phyloP scores from a whole-genome alignment of 1,140 invertebrate species.

The Alviniconcha marisindica region DNA sequence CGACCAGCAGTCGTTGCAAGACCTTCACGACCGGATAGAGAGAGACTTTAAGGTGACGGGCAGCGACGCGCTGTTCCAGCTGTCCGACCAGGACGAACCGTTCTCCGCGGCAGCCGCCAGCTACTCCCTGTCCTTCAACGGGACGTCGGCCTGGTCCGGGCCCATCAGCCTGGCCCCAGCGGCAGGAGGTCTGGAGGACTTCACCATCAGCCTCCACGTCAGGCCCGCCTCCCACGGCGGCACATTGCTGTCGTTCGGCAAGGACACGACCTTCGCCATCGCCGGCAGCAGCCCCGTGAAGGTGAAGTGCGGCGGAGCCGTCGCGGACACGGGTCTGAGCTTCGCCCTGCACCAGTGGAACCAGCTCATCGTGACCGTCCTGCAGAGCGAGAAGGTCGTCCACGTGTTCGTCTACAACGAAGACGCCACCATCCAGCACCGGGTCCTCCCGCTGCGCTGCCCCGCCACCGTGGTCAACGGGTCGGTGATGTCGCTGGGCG shows the following conservation, averaged over 20 bases:
- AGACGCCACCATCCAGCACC: slow-evolving; percentile 44
- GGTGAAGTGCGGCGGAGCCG: slow-evolving; percentile 48
- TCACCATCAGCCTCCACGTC: slow-evolving; percentile 52
- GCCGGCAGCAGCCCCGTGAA: slow-evolving; percentile 44
- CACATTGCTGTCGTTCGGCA: slow-evolving; percentile 53
- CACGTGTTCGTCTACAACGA: slow-evolving; percentile 52
- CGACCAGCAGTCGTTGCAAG: slow-evolving; percentile 22
- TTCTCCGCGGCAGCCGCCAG: slow-evolving; percentile 34
- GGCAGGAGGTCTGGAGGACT: slow-evolving; percentile 11
- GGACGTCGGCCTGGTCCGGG: slow-evolving; percentile 45
- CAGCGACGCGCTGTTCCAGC: background rate
- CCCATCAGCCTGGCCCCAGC: slow-evolving; percentile 36
- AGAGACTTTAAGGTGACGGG: slow-evolving; percentile 6
- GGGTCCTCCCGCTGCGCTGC: slow-evolving; percentile 42
- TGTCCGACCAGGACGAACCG: slow-evolving; percentile 2
- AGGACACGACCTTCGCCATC: slow-evolving; percentile 42
- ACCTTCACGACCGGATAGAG: slow-evolving; percentile 16
- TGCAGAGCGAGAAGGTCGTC: slow-evolving; percentile 14
- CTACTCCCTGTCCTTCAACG: slow-evolving; percentile 55
- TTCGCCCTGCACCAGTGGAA: slow-evolving; percentile 50
- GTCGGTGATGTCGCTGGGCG: slow-evolving; percentile 50
- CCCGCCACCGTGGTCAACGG: slow-evolving; percentile 42
- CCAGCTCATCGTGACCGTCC: slow-evolving; percentile 54
- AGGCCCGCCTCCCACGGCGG: slow-evolving; percentile 53
- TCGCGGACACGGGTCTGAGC: slow-evolving; percentile 27